Base-by-base conservation (phyloP, 2,113 vertebrate species). In the Odocoileus hemionus region DNA sequence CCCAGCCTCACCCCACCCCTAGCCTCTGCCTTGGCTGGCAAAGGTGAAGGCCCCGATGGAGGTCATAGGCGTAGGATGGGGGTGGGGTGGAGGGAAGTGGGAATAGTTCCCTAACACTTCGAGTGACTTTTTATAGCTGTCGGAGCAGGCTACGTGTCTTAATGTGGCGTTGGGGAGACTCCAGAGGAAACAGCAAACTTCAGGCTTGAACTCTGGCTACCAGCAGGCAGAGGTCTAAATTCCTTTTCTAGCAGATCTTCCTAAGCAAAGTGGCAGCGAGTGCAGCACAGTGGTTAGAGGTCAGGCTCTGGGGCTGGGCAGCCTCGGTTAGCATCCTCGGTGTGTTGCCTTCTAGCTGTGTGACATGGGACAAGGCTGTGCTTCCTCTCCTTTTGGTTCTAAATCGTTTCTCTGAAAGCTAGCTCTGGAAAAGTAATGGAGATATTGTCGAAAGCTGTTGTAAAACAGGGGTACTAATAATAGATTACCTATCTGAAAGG, bases 331-430 rank as follows among this genome's bases (percentile, higher is more conserved):
- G 86, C 91, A 67, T 76, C 58, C 82, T 33, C n/a, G 28, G 25
- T 92, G 61, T 80, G 1, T 57, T 60, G 76, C 43, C 9, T n/a
- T 67, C 30, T 55, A 33, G 64, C 61, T 61, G 33, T 16, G 25
- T n/a, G 47, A 90, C 90, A 80, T 95, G 82, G 95, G 70, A 7
- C 80, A 91, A 92, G 58, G 8, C 47, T n/a, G n/a, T 4, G 17
- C 95, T 90, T 92, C 84, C 55, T 90, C 47, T 92, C 54, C 55
- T 86, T 78, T 33, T 57, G 52, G 30, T 83, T 95, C 79, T 60
- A 57, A 64, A 47, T 91, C 55, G 90, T 97, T 97, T 97, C 89
- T 97, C 91, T 96, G 92, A 92, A 91, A 94, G 74, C 86, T 58
- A 39, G 28, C 50, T 55, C 14, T 80, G 30, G n/a, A 93, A 58